Base-by-base conservation (phyloP, 2,797 vertebrate species). In the Sebastes steindachneri region DNA sequence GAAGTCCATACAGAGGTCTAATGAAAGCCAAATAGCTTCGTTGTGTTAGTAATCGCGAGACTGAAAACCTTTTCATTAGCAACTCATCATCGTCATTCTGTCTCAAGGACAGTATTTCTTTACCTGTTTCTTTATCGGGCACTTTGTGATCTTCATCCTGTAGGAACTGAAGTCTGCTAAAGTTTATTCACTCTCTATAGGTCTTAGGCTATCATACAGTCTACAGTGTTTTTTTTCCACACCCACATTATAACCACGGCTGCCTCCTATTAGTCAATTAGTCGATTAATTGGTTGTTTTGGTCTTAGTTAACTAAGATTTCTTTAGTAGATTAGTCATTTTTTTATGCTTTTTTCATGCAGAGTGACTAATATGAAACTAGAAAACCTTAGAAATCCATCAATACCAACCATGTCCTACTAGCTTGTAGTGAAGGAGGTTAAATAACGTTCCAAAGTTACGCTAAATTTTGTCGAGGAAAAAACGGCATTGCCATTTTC, bases 401-500 rank as follows among this genome's bases (percentile, higher is more conserved):
- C 0, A 0, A 5, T 41, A 41, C 37, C 12, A 41, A 3, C 12
- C 37, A 15, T 41, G 37, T 35, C 33, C 23, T 3, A 25, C 23
- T 25, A 25, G 23, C 23, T 25, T 25, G 2, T 25, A 25, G 23
- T 25, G 23, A 25, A 25, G 23, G 12, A 37, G 12, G 37, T 0
- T 41, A 0, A 41, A 41, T 41, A 41, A 41, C 12, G 37, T 2
- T 41, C 37, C 37, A 41, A 41, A 41, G 1, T 41, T 15, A 41
- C 37, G 12, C 37, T 41, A 41, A 41, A 41, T 15, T 41, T 41
- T 41, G 37, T 5, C 12, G 37, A 14, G 37, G 37, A 14, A 41
- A 41, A 41, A 14, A 2, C 4, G 5, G 5, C 37, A 41, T 41
- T 5, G 0, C 0, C 0, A 41, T 41, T 41, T 41, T 0, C 37